phyloP scores from a whole-genome alignment of 2,113 vertebrate species.

The Ailurus styani region DNA sequence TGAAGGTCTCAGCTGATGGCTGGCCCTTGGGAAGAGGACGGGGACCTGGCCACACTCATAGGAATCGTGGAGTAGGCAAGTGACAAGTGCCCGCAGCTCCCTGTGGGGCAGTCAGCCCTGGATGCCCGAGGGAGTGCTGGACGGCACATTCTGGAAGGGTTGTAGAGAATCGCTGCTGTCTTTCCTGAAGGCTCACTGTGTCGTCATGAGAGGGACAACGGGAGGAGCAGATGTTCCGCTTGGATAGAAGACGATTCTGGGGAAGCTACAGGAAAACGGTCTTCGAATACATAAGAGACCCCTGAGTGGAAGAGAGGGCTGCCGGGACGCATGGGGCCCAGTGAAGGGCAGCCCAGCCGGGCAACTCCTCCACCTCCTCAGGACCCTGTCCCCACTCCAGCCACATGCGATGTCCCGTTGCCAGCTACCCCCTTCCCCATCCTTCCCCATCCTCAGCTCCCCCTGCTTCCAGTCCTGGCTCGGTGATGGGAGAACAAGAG shows the following conservation, averaged over 20 bases:
- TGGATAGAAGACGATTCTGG: not conserved
- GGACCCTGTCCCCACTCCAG: not conserved
- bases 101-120: not conserved
- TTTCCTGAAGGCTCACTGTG: not conserved
- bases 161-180: not conserved
- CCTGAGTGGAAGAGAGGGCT: not conserved
- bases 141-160: not conserved
- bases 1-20: not conserved
- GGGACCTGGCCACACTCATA: not conserved
- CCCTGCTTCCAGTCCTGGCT: not conserved
- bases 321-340: not conserved
- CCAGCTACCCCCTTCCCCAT: not conserved
- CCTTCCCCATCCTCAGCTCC: not conserved
- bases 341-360: not conserved
- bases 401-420: not conserved
- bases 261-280: not conserved
- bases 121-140: not conserved
- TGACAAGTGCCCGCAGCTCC: not conserved
- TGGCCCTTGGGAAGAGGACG: not conserved
- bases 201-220: not conserved
- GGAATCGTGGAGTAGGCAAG: not conserved
- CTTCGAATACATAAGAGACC: not conserved
- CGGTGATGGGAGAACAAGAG: not conserved
- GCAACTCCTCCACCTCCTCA: fast-evolving
- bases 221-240: not conserved